phyloP scores from a whole-genome alignment of 2,797 vertebrate species.

The Propithecus perrieri region DNA sequence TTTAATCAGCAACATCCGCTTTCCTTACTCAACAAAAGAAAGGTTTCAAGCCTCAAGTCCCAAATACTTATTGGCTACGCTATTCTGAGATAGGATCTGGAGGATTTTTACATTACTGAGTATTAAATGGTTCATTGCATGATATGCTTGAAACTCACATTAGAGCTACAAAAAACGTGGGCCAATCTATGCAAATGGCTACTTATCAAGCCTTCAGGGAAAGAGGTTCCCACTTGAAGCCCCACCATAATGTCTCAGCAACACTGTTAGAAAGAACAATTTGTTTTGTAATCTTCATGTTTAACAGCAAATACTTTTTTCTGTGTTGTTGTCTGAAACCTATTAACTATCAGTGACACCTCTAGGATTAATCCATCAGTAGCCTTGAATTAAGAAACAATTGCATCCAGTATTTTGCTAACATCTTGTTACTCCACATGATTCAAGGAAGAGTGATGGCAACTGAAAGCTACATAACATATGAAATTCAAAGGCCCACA shows the following conservation, averaged over 20 bases:
- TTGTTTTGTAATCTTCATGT: background rate
- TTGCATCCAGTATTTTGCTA: background rate
- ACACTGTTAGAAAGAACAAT: background rate
- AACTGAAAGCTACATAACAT: background rate
- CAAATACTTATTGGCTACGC: background rate
- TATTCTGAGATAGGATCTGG: background rate
- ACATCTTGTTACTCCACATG: background rate
- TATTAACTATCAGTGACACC: constrained; percentile 2
- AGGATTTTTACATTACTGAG: background rate
- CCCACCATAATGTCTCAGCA: background rate
- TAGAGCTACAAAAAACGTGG: background rate
- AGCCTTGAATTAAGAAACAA: background rate
- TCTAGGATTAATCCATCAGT: background rate
- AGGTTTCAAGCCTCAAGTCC: background rate
- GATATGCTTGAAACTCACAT: constrained; percentile 26
- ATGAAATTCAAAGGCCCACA: background rate
- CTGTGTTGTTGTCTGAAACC: background rate
- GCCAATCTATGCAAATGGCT: background rate
- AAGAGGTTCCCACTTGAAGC: background rate
- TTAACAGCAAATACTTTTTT: background rate
- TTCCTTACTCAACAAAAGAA: background rate
- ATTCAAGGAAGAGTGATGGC: background rate
- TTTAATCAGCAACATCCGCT: background rate
- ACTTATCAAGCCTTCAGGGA: background rate
- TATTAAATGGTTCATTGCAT: background rate